These are phyloP conservation scores for Thera britannica DNA, from an alignment of 2,888 invertebrate genomes.

Conservation along the genomic window DNA sequence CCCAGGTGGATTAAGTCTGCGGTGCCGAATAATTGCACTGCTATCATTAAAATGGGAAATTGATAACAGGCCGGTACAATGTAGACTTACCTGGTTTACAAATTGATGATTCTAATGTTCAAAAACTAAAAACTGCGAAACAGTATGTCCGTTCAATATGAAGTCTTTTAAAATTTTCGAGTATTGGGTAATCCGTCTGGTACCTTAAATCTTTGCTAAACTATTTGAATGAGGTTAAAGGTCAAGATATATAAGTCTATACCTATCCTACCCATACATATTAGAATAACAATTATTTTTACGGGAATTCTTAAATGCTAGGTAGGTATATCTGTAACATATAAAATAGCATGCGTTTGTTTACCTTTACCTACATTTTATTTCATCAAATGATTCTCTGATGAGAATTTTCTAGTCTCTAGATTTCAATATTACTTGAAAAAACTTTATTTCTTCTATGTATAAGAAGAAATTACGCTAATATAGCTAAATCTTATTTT, in stretches of 20 bases:
- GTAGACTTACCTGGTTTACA: no score
- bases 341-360: no score
- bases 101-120: no score
- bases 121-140: no score
- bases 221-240: constrained; percentile 9
- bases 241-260: constrained; percentile 12
- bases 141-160: no score
- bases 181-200: not conserved
- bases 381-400: no score
- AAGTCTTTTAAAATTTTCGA: not conserved
- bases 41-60: not conserved
- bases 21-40: not conserved
- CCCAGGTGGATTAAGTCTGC: not conserved
- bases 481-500: not conserved
- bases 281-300: not conserved
- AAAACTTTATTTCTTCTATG: no score
- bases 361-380: no score
- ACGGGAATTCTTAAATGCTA: not conserved
- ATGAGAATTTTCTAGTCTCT: no score
- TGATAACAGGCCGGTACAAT: not conserved
- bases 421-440: no score
- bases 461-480: no score
- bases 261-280: not conserved
- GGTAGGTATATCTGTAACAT: no score
- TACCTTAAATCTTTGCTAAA: not conserved